Percentiles rank a stretch among this genome's conserved stretches.
phyloP scores from a whole-genome alignment of 2,888 invertebrate genomes.

The Stegana nigrithorax region DNA sequence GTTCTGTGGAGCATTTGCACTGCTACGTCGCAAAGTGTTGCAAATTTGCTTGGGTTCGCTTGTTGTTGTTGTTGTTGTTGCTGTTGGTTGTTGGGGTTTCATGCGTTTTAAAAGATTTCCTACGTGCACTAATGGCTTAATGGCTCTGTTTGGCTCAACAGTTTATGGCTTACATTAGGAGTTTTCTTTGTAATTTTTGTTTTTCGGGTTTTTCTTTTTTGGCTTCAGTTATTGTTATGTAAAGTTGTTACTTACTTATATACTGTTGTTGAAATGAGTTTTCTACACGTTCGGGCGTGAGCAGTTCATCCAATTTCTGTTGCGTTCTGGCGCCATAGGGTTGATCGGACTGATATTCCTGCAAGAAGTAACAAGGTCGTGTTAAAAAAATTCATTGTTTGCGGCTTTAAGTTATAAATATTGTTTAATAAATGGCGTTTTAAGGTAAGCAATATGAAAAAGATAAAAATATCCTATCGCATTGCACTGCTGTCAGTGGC shows the following conservation, averaged over 20 bases:
- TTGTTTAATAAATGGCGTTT: not conserved
- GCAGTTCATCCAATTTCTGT: slow-evolving; percentile 56
- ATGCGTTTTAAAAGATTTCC: slow-evolving; percentile 18
- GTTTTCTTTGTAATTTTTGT: too few species aligned
- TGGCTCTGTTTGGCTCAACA: slow-evolving; percentile 8
- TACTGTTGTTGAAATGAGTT: not conserved
- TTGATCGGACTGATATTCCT: slow-evolving; percentile 59
- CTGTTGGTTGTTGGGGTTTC: not conserved
- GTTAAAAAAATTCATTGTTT: not conserved
- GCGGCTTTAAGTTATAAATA: not conserved
- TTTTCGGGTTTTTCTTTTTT: slow-evolving; percentile 26
- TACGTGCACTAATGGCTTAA: slow-evolving; percentile 27
- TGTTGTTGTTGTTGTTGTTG: not conserved
- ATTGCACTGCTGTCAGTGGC: too few species aligned
- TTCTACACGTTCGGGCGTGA: slow-evolving; percentile 51
- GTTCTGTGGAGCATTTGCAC: not conserved
- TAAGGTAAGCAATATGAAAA: not conserved
- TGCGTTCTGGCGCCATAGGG: slow-evolving; percentile 51
- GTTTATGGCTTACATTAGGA: slow-evolving; percentile 19
- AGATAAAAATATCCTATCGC: too few species aligned
- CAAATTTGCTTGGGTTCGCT: not conserved
- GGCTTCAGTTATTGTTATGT: too few species aligned
- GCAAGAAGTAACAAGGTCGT: slow-evolving; percentile 31
- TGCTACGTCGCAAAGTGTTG: not conserved
- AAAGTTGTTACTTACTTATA: slow-evolving; percentile 26